Conservation (phyloP, 2,797 vertebrate species). For the Phoxinus dragarum region DNA sequence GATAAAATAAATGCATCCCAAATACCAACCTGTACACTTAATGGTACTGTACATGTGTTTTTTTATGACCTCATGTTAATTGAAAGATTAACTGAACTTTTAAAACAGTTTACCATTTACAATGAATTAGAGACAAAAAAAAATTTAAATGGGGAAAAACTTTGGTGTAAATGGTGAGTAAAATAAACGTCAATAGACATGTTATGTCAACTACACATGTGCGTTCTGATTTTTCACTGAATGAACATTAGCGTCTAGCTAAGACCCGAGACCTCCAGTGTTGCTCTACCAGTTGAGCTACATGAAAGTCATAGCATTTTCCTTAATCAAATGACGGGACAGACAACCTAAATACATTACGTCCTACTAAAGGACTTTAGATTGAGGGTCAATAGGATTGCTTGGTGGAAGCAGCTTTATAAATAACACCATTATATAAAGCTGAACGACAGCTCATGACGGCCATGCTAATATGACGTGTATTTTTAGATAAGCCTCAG, state of each 20-base stretch:
- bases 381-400: constrained; percentile 36
- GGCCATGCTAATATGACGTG: constrained; percentile 37
- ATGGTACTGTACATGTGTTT: neutral
- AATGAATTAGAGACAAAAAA: neutral
- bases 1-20: neutral
- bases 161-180: neutral
- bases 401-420: constrained; percentile 21
- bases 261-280: neutral
- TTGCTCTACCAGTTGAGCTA: neutral
- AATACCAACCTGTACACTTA: neutral
- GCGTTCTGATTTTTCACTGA: neutral
- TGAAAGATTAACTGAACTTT: neutral
- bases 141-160: neutral
- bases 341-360: neutral
- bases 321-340: constrained; percentile 8
- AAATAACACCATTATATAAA: constrained; percentile 42
- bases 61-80: neutral
- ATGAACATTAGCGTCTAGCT: neutral
- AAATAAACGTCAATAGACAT: neutral
- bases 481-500: constrained; percentile 50
- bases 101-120: neutral
- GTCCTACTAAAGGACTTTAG: constrained; percentile 22
- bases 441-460: constrained; percentile 6
- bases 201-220: neutral
- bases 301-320: neutral